Base-by-base conservation (phyloP, 2,888 invertebrate species). In the Abrostola triplasia region DNA sequence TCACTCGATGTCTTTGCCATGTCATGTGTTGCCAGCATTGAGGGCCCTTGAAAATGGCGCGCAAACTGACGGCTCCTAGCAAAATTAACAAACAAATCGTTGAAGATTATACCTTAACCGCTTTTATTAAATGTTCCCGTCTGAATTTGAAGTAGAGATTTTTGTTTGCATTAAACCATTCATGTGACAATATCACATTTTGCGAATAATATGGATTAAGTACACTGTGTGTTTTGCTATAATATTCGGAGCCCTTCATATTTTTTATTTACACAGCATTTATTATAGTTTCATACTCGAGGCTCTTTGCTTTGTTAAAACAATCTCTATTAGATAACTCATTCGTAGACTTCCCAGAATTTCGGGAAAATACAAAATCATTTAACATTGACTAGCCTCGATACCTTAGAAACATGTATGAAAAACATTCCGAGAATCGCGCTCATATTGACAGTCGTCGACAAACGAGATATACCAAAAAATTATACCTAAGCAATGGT, bases 1-100 rank as follows among this genome's bases (percentile, higher is more conserved):
- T 85, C 89, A 89, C 90, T 92, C 78, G 82, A 90, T 87, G 90
- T 90, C 90, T 87, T 87, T 84, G 84, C 83, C 89, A 86, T 83
- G 89, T 89, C 91, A 91, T 85, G 79, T 89, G 89, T 79, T 89
- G 87, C 87, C 87, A 92, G 87, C 90, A 90, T 92, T 70, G 80
- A 94, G 93, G 68, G 85, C 87, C 76, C 92, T 93, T 80, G 82
- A 90, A 86, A 88, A 81, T 87, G 86, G 87, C 90, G 89, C 86
- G 88, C 77, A 86, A 89, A 88, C 84, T 87, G 89, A 90, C 89
- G 86, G 84, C 72, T 77, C 71, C 66, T 61, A 73, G 67, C 73
- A 81, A 75, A 76, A 72, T 64, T 77, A 83, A 80, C 76, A 77
- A 77, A 80, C 77, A 72, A 72, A 79, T 67, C 75, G 65, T 70